Conservation (phyloP, 2,113 vertebrate genomes). For the Neoarius graeffei region DNA sequence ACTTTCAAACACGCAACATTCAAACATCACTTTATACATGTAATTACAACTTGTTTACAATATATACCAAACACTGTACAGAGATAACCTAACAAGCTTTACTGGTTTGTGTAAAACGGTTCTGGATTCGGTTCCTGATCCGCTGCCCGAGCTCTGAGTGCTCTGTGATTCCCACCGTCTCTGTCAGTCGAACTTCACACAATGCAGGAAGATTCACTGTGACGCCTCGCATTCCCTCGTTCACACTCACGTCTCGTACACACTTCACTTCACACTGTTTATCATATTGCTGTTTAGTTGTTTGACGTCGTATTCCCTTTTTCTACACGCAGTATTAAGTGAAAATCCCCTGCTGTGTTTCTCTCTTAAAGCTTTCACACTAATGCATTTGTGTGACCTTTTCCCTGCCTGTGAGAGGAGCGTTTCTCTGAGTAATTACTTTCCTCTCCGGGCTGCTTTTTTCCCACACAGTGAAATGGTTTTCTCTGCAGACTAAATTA, state of each 20-base stretch:
- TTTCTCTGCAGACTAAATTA: slow-evolving; percentile 28
- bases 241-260: not conserved
- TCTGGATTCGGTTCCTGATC: too few species aligned
- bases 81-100: too few species aligned
- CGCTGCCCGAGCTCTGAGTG: too few species aligned
- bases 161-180: too few species aligned
- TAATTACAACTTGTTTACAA: too few species aligned
- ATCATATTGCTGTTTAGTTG: not conserved
- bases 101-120: too few species aligned
- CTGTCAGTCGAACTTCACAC: not conserved
- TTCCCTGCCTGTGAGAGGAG: not conserved
- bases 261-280: not conserved
- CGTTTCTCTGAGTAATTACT: slow-evolving; percentile 35
- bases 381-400: slow-evolving; percentile 6
- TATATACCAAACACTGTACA: too few species aligned
- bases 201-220: not conserved
- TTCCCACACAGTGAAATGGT: slow-evolving; percentile 12
- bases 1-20: too few species aligned
- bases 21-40: too few species aligned
- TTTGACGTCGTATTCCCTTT: not conserved
- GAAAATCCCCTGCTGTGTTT: slow-evolving; percentile 1
- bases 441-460: slow-evolving; percentile 20
- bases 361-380: slow-evolving; percentile 9
- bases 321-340: not conserved
- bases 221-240: not conserved